Evolutionary conservation across 2,888 invertebrate species (phyloP).

Genomic region (Hypomecis atomaria): DNA sequence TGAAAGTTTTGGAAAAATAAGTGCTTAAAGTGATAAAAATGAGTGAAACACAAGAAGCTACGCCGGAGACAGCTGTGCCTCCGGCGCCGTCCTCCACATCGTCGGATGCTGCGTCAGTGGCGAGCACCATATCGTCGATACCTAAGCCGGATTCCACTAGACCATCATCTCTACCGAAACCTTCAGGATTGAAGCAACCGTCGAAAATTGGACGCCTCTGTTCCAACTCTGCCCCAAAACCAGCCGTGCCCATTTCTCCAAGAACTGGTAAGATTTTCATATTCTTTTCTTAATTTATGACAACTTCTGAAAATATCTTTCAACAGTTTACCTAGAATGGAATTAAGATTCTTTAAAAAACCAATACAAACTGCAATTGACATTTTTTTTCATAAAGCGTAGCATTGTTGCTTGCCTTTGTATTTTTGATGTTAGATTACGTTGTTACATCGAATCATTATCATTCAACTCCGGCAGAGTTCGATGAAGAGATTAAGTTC

Average conservation of each 20-base stretch:
- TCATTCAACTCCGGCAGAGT: slow-evolving; percentile 45
- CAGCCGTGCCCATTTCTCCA: slow-evolving; percentile 86
- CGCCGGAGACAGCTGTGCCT: slow-evolving; percentile 50
- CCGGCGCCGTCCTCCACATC: slow-evolving; percentile 66
- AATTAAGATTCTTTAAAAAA: slow-evolving; percentile 7
- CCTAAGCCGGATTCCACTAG: slow-evolving; percentile 61
- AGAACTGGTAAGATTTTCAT: slow-evolving; percentile 74
- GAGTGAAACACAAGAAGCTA: slow-evolving; percentile 71
- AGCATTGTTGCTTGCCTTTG: slow-evolving; percentile 18
- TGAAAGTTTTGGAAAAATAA: slow-evolving; percentile 51
- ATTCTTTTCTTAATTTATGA: not conserved
- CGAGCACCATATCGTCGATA: slow-evolving; percentile 64
- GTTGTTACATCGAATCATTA: slow-evolving; percentile 28
- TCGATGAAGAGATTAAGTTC: slow-evolving; percentile 42
- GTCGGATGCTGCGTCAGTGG: slow-evolving; percentile 65
- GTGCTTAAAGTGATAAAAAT: slow-evolving; percentile 60
- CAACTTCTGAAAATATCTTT: not conserved
- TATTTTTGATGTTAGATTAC: slow-evolving; percentile 22
- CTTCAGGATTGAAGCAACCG: slow-evolving; percentile 87
- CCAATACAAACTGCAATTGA: slow-evolving; percentile 50
- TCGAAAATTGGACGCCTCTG: slow-evolving; percentile 88
- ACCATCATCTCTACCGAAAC: slow-evolving; percentile 78
- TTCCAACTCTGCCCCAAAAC: slow-evolving; percentile 86
- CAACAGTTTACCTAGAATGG: not conserved
- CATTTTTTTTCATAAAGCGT: slow-evolving; percentile 23